These are phyloP conservation scores for Anaspis maculata DNA, from an alignment of 2,888 invertebrate genomes.

Conservation along the genomic window DNA sequence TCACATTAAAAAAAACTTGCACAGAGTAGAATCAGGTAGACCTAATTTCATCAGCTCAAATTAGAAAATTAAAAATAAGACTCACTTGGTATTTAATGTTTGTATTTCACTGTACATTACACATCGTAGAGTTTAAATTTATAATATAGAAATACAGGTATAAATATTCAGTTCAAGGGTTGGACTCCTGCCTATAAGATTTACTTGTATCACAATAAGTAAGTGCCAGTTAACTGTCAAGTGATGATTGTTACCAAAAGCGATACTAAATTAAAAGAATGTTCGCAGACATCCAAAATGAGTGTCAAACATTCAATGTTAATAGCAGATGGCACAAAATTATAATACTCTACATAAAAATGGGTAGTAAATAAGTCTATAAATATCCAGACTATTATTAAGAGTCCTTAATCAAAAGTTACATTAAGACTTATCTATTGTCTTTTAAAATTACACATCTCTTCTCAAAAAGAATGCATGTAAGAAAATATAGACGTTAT, in stretches of 20 bases:
- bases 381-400: slow-evolving; percentile 26
- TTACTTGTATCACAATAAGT: slow-evolving; percentile 37
- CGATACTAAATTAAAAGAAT: neutral
- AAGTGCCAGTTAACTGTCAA: slow-evolving; percentile 29
- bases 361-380: slow-evolving; percentile 21
- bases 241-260: slow-evolving; percentile 1
- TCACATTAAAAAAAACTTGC: too few species aligned
- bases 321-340: slow-evolving; percentile 30
- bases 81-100: slow-evolving; percentile 20
- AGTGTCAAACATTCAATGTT: slow-evolving; percentile 10
- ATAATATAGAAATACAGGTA: slow-evolving; percentile 30
- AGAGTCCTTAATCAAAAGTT: slow-evolving; percentile 19
- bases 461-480: slow-evolving; percentile 12
- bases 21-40: too few species aligned
- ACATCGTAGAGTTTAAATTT: slow-evolving; percentile 26
- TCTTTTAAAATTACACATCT: slow-evolving; percentile 22
- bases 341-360: slow-evolving; percentile 24
- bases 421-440: slow-evolving; percentile 28
- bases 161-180: slow-evolving; percentile 34
- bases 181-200: slow-evolving; percentile 31
- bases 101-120: slow-evolving; percentile 34
- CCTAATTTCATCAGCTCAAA: too few species aligned
- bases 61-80: too few species aligned
- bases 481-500: slow-evolving; percentile 24
- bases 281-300: neutral